Base-by-base conservation (phyloP, 1,140 invertebrate genomes). In the Trichonephila clavata region DNA sequence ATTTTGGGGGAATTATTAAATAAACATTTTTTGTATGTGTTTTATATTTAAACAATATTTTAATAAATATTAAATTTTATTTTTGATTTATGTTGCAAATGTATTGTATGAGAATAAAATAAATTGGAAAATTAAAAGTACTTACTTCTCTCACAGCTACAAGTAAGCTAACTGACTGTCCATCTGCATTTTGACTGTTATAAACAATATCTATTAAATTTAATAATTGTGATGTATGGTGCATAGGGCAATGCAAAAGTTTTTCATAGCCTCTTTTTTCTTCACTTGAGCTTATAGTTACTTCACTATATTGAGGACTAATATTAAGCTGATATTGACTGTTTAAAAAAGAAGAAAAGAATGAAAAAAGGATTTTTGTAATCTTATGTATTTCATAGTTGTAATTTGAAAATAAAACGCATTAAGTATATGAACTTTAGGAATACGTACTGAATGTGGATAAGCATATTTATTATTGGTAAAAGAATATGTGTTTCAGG, bases 301-400 rank as follows among this genome's bases (percentile, higher is more conserved):
- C 84, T 90, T 84, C 87, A 90, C 86, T 90, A 27, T 94, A 84
- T 57, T 61, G 39, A 60, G 93, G 80, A 86, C 87, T 90, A 60
- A 94, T 90, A 71, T 94, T 94, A 2, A 94, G 43, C 20, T 84
- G 80, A 90, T 90, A 94, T 4, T 65, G 87, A 63, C 93, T 94
- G 59, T n/a, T 27, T 81, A 50, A 63, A 81, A 43, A 59, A 80
- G 27, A 60, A 57, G 32, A 81, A 81, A 50, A 18, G 14, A 5
- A 43, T 3, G 39, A 10, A 81, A 43, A 81, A 20, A 50, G 18
- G 0, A 13, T 20, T n/a, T 2, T 24, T 24, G 3, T 16, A n/a
- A 2, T 2, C 63, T 8, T 24, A 63, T 63, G 21, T 63, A 65
- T 13, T n/a, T 20, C 7, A 65, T n/a, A 10, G 10, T 5, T 21